Base-by-base conservation (phyloP, 2,888 invertebrate genomes). In the Bembecia ichneumoniformis region DNA sequence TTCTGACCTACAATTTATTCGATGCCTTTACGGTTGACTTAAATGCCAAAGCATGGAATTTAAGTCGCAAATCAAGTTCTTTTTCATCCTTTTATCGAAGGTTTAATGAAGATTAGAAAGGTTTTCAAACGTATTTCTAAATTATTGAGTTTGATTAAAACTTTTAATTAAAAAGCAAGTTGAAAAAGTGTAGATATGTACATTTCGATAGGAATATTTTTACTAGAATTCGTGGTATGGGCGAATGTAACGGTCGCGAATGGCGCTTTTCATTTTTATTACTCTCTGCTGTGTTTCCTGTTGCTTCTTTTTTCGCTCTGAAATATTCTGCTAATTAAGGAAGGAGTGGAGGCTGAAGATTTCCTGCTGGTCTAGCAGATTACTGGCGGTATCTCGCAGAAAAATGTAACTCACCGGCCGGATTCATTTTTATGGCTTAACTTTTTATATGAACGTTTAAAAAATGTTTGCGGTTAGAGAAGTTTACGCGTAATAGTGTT, bases 1-100 rank as follows among this genome's bases (percentile, higher is more conserved):
- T 81, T 80, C 78, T 81, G 84, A 83, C 84, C 82, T 79, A 84
- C 82, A 82, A 83, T 84, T 83, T 82, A 83, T 82, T 82, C 78
- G 77, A 77, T 79, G 80, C 75, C 79, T 83, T 83, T 77, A 82
- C 82, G 82, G 77, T 79, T 80, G 82, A 82, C 76, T 82, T 77
- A 83, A 83, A 83, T 75, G 81, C 79, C 81, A 82, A 83, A 83
- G 82, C 78, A 82, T 75, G 71, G 71, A 77, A 77, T 73, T 77
- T 69, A 72, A 74, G 67, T 78, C 68, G 68, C 74, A 80, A 82
- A 81, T 83, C 77, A 80, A 81, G 77, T 77, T 74, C 69, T 56
- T 71, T 68, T 72, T 64, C 58, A 60, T 60, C 52, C 64, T 62
- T 44, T 44, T 44, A 15, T 16, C 15, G 17, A 17, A 44, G 44